Evolutionary conservation across 2,888 invertebrate genomes (phyloP), one percentile per base, ranked within the genome.

Genomic region (Scelioninae gen. 2): DNA sequence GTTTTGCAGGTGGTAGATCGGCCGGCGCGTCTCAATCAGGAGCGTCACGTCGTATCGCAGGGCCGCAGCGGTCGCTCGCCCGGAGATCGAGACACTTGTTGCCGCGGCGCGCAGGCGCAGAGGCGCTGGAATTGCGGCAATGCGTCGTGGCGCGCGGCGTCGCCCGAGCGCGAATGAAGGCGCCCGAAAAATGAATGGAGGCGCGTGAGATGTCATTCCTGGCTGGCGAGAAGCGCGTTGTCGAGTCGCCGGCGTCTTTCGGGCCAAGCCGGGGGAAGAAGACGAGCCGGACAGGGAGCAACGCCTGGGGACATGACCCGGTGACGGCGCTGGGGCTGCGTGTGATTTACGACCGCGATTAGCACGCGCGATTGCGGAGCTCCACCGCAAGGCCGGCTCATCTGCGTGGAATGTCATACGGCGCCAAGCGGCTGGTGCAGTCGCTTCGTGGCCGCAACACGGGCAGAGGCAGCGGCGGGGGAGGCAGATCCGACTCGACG

Each of bases 361-460:
- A 52, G 16, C 64, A 52, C 72, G 75, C 74, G 73, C 73, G 65
- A 73, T 61, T 55, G 53, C 74, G 31, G 64, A 77, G 79, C 25
- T n/a, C n/a, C n/a, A 64, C 63, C 79, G 82, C 80, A 82, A 85
- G 84, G 81, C 85, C 85, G 85, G 85, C 85, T 84, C 84, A 85
- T 79, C 81, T 85, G 72, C 85, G 85, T 82, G 86, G 82, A 82
- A 87, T 86, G 87, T 85, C 86, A 80, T 84, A 86, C 76, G 83
- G 86, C 81, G 86, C 87, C 80, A 86, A 86, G 84, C 85, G 87
- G 77, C 86, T 86, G 80, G 85, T 87, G 78, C 84, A 86, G 84
- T 86, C 86, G 84, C 83, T 87, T 80, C 82, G 86, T 78, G 84
- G 85, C 82, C 85, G 84, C 68, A 83, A 79, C 74, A 83, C 80